A percentile compares a stretch with the other conserved stretches of the same genome.
Evolutionary conservation across 2,113 vertebrate species (phyloP).

Genomic region (Chroicocephalus ridibundus): DNA sequence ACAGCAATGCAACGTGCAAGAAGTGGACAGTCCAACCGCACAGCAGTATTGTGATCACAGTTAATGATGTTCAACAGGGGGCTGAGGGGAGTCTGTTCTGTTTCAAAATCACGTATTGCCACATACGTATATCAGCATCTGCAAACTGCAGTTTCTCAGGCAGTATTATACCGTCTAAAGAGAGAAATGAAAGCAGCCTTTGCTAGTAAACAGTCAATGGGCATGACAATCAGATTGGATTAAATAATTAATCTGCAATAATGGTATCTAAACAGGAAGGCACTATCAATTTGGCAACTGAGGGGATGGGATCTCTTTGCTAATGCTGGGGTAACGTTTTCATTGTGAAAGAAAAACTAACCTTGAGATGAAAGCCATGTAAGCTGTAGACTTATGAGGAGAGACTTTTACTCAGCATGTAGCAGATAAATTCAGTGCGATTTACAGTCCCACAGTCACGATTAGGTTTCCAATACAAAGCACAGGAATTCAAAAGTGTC

Average conservation of each 20-base stretch:
- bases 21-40: not conserved
- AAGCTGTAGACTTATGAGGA: not conserved
- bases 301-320: not conserved
- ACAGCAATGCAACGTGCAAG: not conserved
- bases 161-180: not conserved
- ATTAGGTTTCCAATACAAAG: not conserved
- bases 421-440: not conserved
- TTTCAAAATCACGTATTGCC: not conserved
- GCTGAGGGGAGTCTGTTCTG: not conserved
- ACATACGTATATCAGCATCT: not conserved
- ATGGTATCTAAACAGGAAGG: not conserved
- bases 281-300: not conserved
- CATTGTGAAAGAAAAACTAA: not conserved
- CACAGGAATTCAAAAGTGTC: not conserved
- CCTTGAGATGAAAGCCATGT: not conserved
- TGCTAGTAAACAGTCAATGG: not conserved
- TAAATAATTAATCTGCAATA: constrained; percentile 18
- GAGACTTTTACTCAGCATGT: not conserved
- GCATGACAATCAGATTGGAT: not conserved
- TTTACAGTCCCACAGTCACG: not conserved
- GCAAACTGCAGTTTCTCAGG: not conserved
- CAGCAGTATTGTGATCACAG: not conserved
- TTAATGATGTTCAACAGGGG: not conserved
- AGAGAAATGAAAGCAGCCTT: not conserved
- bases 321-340: not conserved